Evolutionary conservation across 2,797 vertebrate genomes (phyloP).

Genomic region (Garrulus glandarius): DNA sequence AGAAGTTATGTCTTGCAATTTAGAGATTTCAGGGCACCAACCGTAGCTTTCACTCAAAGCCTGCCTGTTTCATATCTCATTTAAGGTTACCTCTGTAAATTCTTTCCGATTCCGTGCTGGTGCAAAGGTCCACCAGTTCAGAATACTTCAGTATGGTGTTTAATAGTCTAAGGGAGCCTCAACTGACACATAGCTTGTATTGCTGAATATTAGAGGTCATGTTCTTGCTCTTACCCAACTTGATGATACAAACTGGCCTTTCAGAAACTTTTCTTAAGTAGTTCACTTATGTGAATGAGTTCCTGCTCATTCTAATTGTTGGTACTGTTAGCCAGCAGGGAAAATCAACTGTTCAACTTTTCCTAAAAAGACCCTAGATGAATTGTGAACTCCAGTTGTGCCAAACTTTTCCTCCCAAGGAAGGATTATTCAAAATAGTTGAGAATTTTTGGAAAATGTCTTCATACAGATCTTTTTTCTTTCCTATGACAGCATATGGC

Average conservation of each 20-base stretch:
- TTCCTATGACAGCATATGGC: neutral
- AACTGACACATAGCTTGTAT: rapidly evolving
- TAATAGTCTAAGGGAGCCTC: neutral
- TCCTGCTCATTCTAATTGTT: neutral
- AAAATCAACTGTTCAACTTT: neutral
- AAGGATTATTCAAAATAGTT: neutral
- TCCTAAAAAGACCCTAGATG: neutral
- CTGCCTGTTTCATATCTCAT: neutral
- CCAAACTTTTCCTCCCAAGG: neutral
- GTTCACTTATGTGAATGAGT: no score
- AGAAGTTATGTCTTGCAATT: neutral
- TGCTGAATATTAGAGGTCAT: neutral
- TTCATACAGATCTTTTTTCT: neutral
- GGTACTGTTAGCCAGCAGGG: neutral
- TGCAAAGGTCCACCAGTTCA: neutral
- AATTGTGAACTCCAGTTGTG: neutral
- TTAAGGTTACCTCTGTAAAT: neutral
- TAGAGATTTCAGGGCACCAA: neutral
- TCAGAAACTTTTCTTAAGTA: neutral
- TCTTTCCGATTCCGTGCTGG: neutral
- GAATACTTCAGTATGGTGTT: neutral
- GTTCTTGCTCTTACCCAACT: neutral
- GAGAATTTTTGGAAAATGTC: neutral
- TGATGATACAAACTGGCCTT: neutral
- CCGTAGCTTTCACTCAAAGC: neutral